Evolutionary conservation across 2,888 invertebrate species (phyloP).

Genomic region (Drosophila bunnanda): DNA sequence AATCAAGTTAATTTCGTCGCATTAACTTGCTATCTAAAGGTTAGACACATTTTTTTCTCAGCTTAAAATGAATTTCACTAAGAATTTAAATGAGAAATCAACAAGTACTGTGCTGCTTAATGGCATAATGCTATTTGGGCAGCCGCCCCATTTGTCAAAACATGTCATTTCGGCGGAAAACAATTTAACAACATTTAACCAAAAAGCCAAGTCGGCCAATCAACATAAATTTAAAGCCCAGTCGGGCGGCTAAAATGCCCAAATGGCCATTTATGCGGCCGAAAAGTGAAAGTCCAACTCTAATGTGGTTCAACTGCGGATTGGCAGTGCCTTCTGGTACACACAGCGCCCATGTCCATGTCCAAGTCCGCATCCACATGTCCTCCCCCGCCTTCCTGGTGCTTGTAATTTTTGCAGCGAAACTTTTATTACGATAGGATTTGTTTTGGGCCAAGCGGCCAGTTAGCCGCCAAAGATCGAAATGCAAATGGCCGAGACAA

Average conservation of each 20-base stretch:
- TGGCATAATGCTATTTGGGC: constrained; percentile 8
- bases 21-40: too few relatives aligned
- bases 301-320: constrained; percentile 60
- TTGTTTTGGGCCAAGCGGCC: constrained; percentile 52
- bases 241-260: constrained; percentile 58
- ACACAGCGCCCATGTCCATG: constrained; percentile 36
- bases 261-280: constrained; percentile 70
- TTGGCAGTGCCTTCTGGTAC: constrained; percentile 47
- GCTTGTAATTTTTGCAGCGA: constrained; percentile 67
- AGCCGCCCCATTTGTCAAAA: constrained; percentile 70
- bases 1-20: neutral
- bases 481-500: constrained; percentile 79
- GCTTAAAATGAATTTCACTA: constrained; percentile 1
- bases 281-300: constrained; percentile 73
- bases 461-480: constrained; percentile 73
- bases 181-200: constrained; percentile 76
- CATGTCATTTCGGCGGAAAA: constrained; percentile 77
- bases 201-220: constrained; percentile 71
- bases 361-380: constrained; percentile 32
- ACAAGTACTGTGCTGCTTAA: constrained; percentile 19
- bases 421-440: constrained; percentile 79
- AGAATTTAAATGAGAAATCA: constrained; percentile 34
- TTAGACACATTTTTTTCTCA: neutral
- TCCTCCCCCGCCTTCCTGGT: constrained; percentile 39
- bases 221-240: constrained; percentile 78